These are phyloP conservation scores for Brienomyrus longianalis DNA, from an alignment of 2,113 vertebrate species.

Conservation along the genomic window DNA sequence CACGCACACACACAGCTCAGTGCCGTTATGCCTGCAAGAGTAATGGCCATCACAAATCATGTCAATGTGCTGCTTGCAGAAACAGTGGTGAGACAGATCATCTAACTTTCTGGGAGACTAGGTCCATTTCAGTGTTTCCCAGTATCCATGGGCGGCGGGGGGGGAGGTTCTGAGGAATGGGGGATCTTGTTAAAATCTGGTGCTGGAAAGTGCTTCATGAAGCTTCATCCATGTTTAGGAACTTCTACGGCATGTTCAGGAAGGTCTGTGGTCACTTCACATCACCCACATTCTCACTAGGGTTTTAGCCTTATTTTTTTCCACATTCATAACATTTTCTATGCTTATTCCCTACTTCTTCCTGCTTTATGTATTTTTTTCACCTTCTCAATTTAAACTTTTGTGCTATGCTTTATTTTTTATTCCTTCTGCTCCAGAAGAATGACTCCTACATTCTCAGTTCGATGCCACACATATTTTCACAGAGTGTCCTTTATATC, in stretches of 20 bases:
- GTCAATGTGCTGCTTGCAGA: background rate
- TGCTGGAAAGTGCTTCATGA: slow-evolving; percentile 9
- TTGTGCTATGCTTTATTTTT: background rate
- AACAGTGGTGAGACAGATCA: slow-evolving; percentile 17
- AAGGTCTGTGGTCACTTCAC: background rate
- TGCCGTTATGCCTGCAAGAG: background rate
- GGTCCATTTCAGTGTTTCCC: slow-evolving; percentile 34
- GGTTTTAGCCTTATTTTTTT: background rate
- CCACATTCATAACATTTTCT: background rate
- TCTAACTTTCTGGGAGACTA: slow-evolving; percentile 21
- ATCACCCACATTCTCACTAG: background rate
- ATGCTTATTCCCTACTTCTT: background rate
- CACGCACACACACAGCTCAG: background rate
- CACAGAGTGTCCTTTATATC: background rate
- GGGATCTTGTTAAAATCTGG: slow-evolving; percentile 20
- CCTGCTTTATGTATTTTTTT: background rate
- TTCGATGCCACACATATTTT: background rate
- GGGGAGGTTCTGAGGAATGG: background rate
- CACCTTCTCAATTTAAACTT: background rate
- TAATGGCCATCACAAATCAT: slow-evolving; percentile 15
- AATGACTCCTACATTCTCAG: background rate
- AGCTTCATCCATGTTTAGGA: background rate
- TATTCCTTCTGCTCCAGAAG: background rate
- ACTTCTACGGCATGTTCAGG: background rate
- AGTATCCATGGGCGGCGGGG: slow-evolving; percentile 26